A percentile compares a stretch with the other conserved stretches of the same genome.
phyloP scores from a whole-genome alignment of 2,888 invertebrate genomes.

The Epinotia ramella region DNA sequence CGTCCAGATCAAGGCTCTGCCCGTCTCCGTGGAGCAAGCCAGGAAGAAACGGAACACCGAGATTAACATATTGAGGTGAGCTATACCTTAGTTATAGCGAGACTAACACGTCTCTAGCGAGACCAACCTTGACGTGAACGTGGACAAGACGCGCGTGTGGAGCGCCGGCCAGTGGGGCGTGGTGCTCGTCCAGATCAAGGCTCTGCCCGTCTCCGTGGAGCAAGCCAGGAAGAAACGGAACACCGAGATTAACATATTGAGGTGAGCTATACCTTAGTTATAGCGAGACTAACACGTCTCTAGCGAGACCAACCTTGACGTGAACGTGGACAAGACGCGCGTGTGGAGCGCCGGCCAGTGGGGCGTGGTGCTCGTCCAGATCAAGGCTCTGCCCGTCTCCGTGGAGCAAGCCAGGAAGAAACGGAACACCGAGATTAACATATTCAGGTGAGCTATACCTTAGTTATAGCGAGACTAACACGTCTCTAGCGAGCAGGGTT shows the following conservation, averaged over 20 bases:
- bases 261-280: constrained; percentile 29
- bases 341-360: constrained; percentile 74
- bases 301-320: constrained; percentile 55
- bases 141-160: constrained; percentile 66
- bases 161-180: constrained; percentile 77
- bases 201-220: constrained; percentile 57
- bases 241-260: too few relatives aligned
- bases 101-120: not conserved
- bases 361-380: constrained; percentile 77
- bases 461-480: not conserved
- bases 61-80: constrained; percentile 26
- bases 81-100: not conserved
- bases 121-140: constrained; percentile 60
- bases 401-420: too few relatives aligned
- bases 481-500: not conserved
- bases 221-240: too few relatives aligned
- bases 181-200: constrained; percentile 75
- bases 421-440: too few relatives aligned
- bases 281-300: not conserved
- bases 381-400: constrained; percentile 67
- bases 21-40: constrained; percentile 52
- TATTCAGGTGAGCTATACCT: constrained; percentile 23
- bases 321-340: constrained; percentile 61
- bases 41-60: too few relatives aligned
- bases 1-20: constrained; percentile 71